Evolutionary conservation across 2,888 invertebrate species (phyloP), one percentile per base, ranked within the genome.

Genomic region (Gastracanthus pulcherrimus): DNA sequence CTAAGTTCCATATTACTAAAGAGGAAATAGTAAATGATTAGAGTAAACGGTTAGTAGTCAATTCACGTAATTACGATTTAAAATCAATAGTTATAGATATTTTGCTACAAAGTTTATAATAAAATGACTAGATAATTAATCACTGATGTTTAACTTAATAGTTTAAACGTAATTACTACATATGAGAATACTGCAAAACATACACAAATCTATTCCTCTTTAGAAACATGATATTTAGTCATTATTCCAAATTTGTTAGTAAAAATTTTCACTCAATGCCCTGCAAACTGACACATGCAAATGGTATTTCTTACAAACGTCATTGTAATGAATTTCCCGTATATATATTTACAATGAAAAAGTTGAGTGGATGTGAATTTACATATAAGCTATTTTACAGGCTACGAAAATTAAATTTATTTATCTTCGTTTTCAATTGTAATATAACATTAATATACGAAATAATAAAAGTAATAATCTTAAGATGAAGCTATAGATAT

Each of bases 231-330:
- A 26, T 29, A 19, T 60, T 74, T 2, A 69, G 45, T 26, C 5
- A 45, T 60, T 29, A 74, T 29, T 58, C 34, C 23, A 55, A 74
- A 1, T 6, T 60, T 60, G 41, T 60, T 74, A 74, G 69, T 69
- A n/a, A 29, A 60, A 60, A 60, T 19, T 74, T 16, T 74, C 41
- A 71, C 58, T 71, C 71, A 31, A 48, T 36, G 58, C 19, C 23
- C 31, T 31, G 11, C 13, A 48, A 51, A 23, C 26, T 13, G 55
- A 34, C 26, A 9, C 70, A 70, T 70, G 70, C 70, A 70, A n/a
- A 23, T 55, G 26, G 51, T 55, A 70, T 36, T 31, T 51, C 23
- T 55, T 70, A 34, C 36, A 36, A 7, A 36, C 16, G 11, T n/a
- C 36, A 31, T n/a, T 41, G 23, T 36, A 16, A n/a, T 45, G 45